A percentile compares a stretch with the other conserved stretches of the same genome.
These are phyloP conservation scores for Sphaerophoria taeniata DNA, from an alignment of 2,888 invertebrate genomes.

Conservation along the genomic window DNA sequence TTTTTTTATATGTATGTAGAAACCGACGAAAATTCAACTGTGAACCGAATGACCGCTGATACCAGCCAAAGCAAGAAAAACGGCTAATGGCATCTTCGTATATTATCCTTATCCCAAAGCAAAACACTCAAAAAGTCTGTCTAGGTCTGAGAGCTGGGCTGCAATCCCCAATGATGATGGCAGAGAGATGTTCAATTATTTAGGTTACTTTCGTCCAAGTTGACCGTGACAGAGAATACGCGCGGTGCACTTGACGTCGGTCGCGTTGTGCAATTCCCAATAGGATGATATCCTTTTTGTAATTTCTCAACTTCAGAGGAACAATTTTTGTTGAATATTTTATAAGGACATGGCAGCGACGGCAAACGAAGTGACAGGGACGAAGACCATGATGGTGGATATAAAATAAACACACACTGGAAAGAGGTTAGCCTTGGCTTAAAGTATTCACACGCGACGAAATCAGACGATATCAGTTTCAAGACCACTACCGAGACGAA, in stretches of 20 bases:
- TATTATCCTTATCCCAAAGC: constrained; percentile 15
- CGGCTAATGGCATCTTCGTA: constrained; percentile 57
- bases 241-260: constrained; percentile 30
- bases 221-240: constrained; percentile 65
- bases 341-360: constrained; percentile 58
- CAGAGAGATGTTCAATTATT: constrained; percentile 63
- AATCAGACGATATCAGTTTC: constrained; percentile 22
- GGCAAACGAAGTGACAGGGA: not conserved
- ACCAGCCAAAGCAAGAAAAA: constrained; percentile 44
- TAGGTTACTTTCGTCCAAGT: constrained; percentile 61
- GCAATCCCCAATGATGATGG: constrained; percentile 36
- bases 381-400: constrained; percentile 18
- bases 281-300: constrained; percentile 54
- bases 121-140: not conserved
- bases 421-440: constrained; percentile 32
- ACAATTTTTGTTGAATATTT: constrained; percentile 66
- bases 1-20: not conserved
- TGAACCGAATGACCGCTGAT: constrained; percentile 64
- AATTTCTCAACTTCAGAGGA: constrained; percentile 68
- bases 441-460: constrained; percentile 43
- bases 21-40: constrained; percentile 58
- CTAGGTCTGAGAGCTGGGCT: not conserved
- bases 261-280: constrained; percentile 26
- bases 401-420: constrained; percentile 23
- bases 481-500: constrained; percentile 24